A percentile compares a stretch with the other conserved stretches of the same genome.
Evolutionary conservation across 35 echinoderm and acorn worm species (phyloP).

Genomic region (Strongylocentrotus purpuratus): DNA sequence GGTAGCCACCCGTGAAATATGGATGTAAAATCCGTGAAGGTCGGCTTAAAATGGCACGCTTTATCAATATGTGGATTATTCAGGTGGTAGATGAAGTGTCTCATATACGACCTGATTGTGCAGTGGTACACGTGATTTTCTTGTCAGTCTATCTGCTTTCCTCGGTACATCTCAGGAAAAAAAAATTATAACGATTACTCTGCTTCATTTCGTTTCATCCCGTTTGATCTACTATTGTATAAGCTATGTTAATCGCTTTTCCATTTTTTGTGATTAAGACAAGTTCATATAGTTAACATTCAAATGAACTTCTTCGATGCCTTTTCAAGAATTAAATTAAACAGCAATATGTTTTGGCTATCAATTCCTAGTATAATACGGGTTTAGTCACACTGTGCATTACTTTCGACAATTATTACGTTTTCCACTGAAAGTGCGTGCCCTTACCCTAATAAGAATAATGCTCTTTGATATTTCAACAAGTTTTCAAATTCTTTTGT

Average conservation of each 20-base stretch:
- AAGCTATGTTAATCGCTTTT: not conserved
- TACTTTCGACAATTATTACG: not conserved
- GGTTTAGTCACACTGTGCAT: too few species aligned
- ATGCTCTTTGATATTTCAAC: too few species aligned
- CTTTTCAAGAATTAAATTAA: too few species aligned
- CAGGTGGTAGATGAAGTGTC: not conserved
- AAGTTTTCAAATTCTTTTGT: too few species aligned
- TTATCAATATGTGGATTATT: not conserved
- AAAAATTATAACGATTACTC: not conserved
- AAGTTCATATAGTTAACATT: too few species aligned
- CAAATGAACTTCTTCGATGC: not conserved
- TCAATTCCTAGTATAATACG: not conserved
- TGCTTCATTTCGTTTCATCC: not conserved
- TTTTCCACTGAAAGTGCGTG: not conserved
- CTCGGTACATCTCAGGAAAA: not conserved
- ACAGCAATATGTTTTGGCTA: not conserved
- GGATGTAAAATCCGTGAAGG: slow-evolving; percentile 9
- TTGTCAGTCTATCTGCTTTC: not conserved
- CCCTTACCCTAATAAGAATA: too few species aligned
- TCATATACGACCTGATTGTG: not conserved
- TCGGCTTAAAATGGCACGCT: not conserved
- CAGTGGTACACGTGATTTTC: not conserved
- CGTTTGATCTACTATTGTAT: not conserved
- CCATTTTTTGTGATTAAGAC: too few species aligned
- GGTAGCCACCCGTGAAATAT: not conserved